Percentiles rank a stretch among this genome's conserved stretches.
phyloP scores from a whole-genome alignment of 2,888 invertebrate species.

The Pollenia amentaria region DNA sequence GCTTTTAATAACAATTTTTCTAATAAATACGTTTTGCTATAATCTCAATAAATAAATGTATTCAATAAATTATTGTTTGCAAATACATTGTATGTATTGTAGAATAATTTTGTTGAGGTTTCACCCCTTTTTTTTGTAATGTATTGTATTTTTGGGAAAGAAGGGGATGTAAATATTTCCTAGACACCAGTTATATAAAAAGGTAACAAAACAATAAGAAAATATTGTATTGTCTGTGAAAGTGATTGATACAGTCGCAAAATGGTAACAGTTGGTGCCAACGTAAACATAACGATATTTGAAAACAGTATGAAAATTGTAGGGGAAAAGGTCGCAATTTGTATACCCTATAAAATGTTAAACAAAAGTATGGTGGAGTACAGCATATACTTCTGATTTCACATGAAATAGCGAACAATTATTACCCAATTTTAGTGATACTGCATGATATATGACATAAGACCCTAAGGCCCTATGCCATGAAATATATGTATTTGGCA shows the following conservation, averaged over 20 bases:
- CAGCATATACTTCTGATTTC: no score
- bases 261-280: conserved; percentile 80
- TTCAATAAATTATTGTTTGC: no score
- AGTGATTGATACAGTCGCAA: conserved; percentile 63
- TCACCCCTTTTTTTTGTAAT: conserved; percentile 9
- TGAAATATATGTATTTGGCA: no score
- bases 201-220: conserved; percentile 33
- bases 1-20: no score
- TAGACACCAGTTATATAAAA: conserved; percentile 33
- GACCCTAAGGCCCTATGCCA: no score
- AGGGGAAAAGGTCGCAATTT: not conserved
- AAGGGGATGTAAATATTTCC: not conserved
- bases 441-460: no score
- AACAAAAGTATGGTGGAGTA: no score
- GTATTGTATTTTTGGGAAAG: not conserved
- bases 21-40: no score
- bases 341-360: not conserved
- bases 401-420: no score
- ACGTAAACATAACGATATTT: conserved; percentile 80
- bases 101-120: conserved; percentile 21
- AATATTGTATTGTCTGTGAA: conserved; percentile 26
- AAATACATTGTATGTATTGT: not conserved
- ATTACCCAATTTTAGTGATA: no score
- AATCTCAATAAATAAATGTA: no score
- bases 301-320: not conserved